Base-by-base conservation (phyloP, 2,888 invertebrate genomes). In the Diachrysia chrysitis region DNA sequence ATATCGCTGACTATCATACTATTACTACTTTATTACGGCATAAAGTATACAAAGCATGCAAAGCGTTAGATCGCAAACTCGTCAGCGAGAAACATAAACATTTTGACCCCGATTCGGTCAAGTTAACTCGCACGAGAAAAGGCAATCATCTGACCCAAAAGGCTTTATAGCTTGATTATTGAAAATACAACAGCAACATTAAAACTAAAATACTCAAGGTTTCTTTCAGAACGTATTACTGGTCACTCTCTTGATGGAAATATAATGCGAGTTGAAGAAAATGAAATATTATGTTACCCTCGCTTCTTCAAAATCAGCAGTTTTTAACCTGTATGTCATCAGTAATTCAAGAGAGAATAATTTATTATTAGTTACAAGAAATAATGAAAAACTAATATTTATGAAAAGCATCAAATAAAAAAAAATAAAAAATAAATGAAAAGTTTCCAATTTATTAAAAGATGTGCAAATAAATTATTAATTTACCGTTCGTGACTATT, bases 91-190 rank as follows among this genome's bases (percentile, higher is more conserved):
- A 37, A 53, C n/a, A 53, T 32, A 53, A 61, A 61, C 35, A 61
- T 61, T 37, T n/a, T 53, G 53, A 61, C 60, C 60, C 12, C 35
- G 23, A 54, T 61, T 35, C 37, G 60, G 37, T 54, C 17, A 35
- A 37, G 53, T 37, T 61, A 21, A 53, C 23, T 61, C 12, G 53
- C 60, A 23, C 35, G 37, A 53, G 60, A 14, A 53, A 53, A 37
- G 37, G 23, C 60, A 21, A 35, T 23, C 53, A 35, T 21, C 53
- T 21, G 35, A 17, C 59, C n/a, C 21, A 10, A 59, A 19, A 46
- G 16, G 23, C 21, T 51, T 19, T 3, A 17, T 0, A 32, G 12
- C 29, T 32, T 32, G 16, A 35, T 60, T 60, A 60, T 53, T 53
- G 32, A 60, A 60, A 57, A 37, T 37, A 9, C 35, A 29, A 16